phyloP scores from a whole-genome alignment of 2,797 vertebrate genomes.

The Tarsius wallacei region DNA sequence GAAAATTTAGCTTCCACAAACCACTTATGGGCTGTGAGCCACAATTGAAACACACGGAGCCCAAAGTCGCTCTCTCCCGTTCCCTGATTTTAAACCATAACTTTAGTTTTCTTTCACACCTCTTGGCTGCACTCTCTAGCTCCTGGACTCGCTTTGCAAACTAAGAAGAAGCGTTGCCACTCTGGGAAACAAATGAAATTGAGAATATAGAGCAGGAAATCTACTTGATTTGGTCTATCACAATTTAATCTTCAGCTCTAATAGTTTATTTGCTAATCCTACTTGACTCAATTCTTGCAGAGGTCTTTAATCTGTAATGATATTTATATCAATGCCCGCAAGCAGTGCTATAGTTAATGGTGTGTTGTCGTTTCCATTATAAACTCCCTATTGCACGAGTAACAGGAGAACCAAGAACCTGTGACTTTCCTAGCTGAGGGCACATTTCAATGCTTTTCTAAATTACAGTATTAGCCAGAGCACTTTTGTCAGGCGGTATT shows the following conservation, averaged over 20 bases:
- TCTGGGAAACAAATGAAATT: constrained; percentile 67
- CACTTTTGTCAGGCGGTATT: constrained; percentile 75
- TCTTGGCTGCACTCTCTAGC: neutral
- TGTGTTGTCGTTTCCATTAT: constrained; percentile 86
- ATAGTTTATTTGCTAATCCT: constrained; percentile 84
- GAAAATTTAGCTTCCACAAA: constrained; percentile 17
- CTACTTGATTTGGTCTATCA: constrained; percentile 68
- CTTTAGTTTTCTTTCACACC: neutral
- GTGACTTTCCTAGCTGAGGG: constrained; percentile 81
- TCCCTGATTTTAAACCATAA: neutral
- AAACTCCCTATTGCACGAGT: constrained; percentile 76
- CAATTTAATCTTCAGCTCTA: constrained; percentile 79
- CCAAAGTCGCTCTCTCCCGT: neutral
- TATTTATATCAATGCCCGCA: constrained; percentile 82
- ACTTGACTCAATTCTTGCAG: constrained; percentile 77
- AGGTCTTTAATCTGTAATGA: constrained; percentile 86
- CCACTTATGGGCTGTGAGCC: neutral
- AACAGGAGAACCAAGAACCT: constrained; percentile 85
- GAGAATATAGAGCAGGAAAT: constrained; percentile 36
- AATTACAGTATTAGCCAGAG: constrained; percentile 81
- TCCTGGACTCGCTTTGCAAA: neutral
- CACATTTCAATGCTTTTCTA: constrained; percentile 79
- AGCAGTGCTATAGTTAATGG: constrained; percentile 84
- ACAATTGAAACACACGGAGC: neutral
- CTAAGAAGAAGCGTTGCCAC: neutral